A percentile compares a stretch with the other conserved stretches of the same genome.
These are phyloP conservation scores for Trichosurus vulpecula DNA, from an alignment of 2,797 vertebrate genomes.

Conservation along the genomic window DNA sequence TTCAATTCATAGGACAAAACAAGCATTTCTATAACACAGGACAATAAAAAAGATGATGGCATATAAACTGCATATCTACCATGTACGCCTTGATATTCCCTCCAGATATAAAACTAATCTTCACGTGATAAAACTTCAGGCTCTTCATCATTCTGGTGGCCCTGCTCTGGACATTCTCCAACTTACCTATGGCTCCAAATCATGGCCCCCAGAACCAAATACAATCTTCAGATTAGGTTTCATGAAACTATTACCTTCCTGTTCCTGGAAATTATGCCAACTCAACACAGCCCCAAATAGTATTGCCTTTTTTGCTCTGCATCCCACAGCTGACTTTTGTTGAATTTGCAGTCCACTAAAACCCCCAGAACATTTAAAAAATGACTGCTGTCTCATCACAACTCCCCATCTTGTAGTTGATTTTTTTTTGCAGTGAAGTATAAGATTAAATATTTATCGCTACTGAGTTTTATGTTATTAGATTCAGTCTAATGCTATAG, in stretches of 20 bases:
- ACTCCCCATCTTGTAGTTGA: neutral
- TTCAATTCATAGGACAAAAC: neutral
- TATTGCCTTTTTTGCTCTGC: neutral
- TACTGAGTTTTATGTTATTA: neutral
- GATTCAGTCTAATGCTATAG: neutral
- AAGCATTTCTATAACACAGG: neutral
- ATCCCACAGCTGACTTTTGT: neutral
- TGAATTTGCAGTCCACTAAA: neutral
- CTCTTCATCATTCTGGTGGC: neutral
- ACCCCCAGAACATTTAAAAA: neutral
- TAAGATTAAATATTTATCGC: neutral
- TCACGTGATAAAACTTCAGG: neutral
- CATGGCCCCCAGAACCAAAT: neutral
- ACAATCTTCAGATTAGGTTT: neutral
- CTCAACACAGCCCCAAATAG: neutral
- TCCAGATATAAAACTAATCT: neutral
- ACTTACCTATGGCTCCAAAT: neutral
- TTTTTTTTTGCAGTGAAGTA: neutral
- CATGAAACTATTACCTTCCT: neutral
- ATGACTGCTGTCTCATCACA: neutral
- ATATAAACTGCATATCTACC: neutral
- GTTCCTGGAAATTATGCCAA: neutral
- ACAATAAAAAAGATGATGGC: neutral
- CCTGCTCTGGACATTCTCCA: neutral
- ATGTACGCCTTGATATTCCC: neutral